Base-by-base conservation (phyloP, 2,113 vertebrate genomes). In the Odontophorus gujanensis region DNA sequence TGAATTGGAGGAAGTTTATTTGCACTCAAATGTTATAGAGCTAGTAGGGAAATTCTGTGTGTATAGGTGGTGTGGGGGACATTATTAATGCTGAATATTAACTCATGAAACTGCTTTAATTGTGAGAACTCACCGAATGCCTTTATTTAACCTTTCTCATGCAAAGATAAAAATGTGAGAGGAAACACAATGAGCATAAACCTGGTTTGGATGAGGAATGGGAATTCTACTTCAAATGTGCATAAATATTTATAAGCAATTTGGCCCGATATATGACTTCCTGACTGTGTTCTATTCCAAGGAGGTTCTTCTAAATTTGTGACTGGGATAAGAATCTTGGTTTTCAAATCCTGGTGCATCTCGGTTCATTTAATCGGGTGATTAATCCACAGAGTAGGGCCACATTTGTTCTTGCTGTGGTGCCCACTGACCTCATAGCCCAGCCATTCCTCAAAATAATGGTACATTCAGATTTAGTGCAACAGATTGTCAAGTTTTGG, bases 401-500 rank as follows among this genome's bases (percentile, higher is more conserved):
- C 50, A 47, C 34, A 0, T 10, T 22, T 72, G 81, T 81, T 79
- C 85, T 92, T 81, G 89, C 42, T 75, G 75, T 66, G 79, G 73
- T 87, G 65, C 68, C 81, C 65, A 77, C 87, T 73, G 81, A 92
- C 38, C 81, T 83, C 50, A 38, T 57, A 78, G 74, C 73, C 28
- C 51, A 59, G 32, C 65, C 13, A 3, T 51, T 57, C 34, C 36
- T 63, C 32, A 63, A 67, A 53, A 62, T 62, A 45, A 75, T 17
- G 67, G 14, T 45, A 18, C 30, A 8, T 45, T 69, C 26, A 25
- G n/a, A 81, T 38, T 17, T 4, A 36, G 40, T 30, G 34, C 16
- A 4, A 94, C 57, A 81, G 86, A 51, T 81, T 66, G 89, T 18
- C 40, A 32, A 25, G 67, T 71, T 65, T 61, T 69, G 6, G 5